Percentiles rank a stretch among this genome's conserved stretches.
Conservation (phyloP, 2,113 vertebrate species). For the Nannobrachium achirus region DNA sequence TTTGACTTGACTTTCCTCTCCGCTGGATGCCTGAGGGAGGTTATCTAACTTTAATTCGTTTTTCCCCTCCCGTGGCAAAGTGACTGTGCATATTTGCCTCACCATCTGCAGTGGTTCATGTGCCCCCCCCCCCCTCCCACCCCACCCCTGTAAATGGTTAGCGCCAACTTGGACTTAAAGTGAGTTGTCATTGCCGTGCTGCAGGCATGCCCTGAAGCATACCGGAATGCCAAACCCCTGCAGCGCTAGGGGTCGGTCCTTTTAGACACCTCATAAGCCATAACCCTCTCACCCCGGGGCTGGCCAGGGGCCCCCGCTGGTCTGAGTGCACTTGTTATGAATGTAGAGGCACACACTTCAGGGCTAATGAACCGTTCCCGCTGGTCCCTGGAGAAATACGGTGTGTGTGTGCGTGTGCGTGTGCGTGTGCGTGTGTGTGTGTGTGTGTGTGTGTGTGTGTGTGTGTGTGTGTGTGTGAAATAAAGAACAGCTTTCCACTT, state of each 20-base stretch:
- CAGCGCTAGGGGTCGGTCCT: slow-evolving; percentile 15
- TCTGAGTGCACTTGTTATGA: slow-evolving; percentile 33
- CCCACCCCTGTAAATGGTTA: slow-evolving; percentile 43
- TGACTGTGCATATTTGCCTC: slow-evolving; percentile 40
- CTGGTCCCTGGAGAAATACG: slow-evolving; percentile 3
- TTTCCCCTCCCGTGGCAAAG: slow-evolving; percentile 55
- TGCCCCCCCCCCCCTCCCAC: neutral
- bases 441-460: no score
- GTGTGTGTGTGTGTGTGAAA: no score
- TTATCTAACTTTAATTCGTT: slow-evolving; percentile 73
- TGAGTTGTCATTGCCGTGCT: slow-evolving; percentile 7
- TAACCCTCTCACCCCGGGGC: slow-evolving; percentile 44
- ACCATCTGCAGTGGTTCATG: slow-evolving; percentile 19
- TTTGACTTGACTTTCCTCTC: slow-evolving; percentile 55
- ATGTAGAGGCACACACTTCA: slow-evolving; percentile 9
- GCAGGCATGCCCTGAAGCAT: slow-evolving; percentile 34
- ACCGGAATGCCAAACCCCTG: slow-evolving; percentile 9
- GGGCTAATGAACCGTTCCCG: slow-evolving; percentile 39
- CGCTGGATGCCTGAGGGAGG: slow-evolving; percentile 51
- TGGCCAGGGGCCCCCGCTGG: slow-evolving; percentile 16
- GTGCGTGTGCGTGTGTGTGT: no score
- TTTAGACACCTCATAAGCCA: slow-evolving; percentile 23
- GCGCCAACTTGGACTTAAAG: slow-evolving; percentile 5
- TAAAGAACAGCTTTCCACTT: no score
- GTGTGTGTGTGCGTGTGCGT: no score